Evolutionary conservation across 2,113 vertebrate species (phyloP), one percentile per base, ranked within the genome.

Genomic region (Hypomesus transpacificus): DNA sequence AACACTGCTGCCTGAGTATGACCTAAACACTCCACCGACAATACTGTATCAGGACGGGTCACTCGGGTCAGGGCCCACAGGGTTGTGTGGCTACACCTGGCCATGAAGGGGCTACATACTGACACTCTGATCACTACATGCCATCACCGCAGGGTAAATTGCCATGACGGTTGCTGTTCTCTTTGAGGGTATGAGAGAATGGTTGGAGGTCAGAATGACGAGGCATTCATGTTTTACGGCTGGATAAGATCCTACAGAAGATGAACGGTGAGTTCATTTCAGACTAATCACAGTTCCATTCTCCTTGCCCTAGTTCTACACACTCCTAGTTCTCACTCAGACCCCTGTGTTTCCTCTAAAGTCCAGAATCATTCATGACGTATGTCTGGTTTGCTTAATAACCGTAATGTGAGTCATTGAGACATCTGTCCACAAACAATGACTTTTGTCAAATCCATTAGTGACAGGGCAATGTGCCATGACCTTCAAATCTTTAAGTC

Each of bases 341-440:
- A 66, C 66, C 31, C 69, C 74, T 82, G 72, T 81, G 77, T 78
- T 76, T 71, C 16, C 3, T 26, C 18, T 3, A 4, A 69, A 31
- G 52, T 75, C 68, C 65, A 17, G 21, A 67, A 68, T 76, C 70
- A 31, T 9, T 73, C 46, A 78, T 87, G 84, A 82, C 73, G 52
- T 62, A 85, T 70, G 82, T 67, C 69, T 61, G 71, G 51, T 62
- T 76, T 53, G 75, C 78, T 83, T 82, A 81, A 80, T 75, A 80
- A 83, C 54, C 46, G 26, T 60, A 58, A 80, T 70, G 62, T 14
- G 69, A 85, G 70, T 73, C 78, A 84, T 46, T 24, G 72, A 82
- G 82, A 86, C 85, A 83, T 80, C 73, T 81, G 76, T 70, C 63
- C 66, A 68, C 70, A 80, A 74, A 77, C 70, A 79, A 85, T 68